Percentiles rank a stretch among this genome's conserved stretches.
These are phyloP conservation scores for Tetramorium bicarinatum DNA, from an alignment of 2,888 invertebrate species.

Conservation along the genomic window DNA sequence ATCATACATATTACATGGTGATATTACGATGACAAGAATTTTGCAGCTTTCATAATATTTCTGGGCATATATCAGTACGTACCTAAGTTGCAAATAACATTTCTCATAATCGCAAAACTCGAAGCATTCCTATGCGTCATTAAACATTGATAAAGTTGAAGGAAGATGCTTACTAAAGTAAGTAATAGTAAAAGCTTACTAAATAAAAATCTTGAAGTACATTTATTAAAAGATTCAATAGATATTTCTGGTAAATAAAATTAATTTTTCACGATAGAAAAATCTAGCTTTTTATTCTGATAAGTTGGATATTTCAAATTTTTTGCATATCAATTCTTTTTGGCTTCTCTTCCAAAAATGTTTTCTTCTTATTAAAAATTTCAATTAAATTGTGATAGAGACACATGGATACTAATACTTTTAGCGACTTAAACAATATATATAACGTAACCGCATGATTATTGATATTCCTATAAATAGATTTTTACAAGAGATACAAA, in stretches of 20 bases:
- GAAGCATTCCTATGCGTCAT: background rate
- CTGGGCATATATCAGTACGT: background rate
- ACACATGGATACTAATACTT: background rate
- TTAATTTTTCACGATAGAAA: background rate
- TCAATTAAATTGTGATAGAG: background rate
- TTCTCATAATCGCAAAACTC: slow-evolving; percentile 18
- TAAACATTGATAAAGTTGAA: background rate
- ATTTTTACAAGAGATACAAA: background rate
- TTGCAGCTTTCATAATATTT: slow-evolving; percentile 42
- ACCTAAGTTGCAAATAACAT: background rate
- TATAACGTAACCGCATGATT: background rate
- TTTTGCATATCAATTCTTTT: background rate
- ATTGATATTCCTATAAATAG: background rate
- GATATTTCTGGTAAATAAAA: background rate
- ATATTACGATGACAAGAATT: slow-evolving; percentile 33
- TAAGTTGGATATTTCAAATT: background rate
- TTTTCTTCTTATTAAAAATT: background rate
- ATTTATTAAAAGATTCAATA: background rate
- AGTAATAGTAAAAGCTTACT: background rate
- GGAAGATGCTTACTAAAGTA: background rate
- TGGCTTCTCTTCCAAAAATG: background rate
- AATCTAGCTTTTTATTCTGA: background rate
- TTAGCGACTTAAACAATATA: background rate
- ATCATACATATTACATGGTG: slow-evolving; percentile 27
- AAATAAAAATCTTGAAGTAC: background rate